Evolutionary conservation across 2,113 vertebrate genomes (phyloP), one percentile per base, ranked within the genome.

Genomic region (Typhlomys cinereus): DNA sequence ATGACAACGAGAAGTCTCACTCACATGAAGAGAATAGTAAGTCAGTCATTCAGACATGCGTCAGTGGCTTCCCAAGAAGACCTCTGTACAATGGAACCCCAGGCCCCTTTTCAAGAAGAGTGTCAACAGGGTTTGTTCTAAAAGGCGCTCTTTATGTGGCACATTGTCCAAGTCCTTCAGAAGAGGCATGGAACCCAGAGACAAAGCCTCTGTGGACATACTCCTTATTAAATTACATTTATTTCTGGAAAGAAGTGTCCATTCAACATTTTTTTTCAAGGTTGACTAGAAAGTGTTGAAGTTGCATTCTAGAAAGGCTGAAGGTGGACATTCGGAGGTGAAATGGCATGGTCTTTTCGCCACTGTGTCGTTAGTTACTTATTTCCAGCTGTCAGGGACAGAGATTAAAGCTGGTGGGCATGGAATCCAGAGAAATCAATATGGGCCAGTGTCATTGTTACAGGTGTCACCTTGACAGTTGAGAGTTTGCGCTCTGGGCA

Each of bases 1-100:
- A 94, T 92, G 94, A 90, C 92, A 94, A 96, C 92, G 71, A 96
- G 82, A 92, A 93, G 52, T 88, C 48, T 83, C 93, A 92, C 94
- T 95, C 94, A 92, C 88, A 25, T 17, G 41, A 25, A 75, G 90
- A 95, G 81, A 94, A 88, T 59, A 67, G 90, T 39, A 61, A 96
- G 70, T 92, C 80, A 96, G 70, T 92, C 80, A 90, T 82, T 88
- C 67, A 57, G 92, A 87, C 71, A 4, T 61, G 82, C 11, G 0
- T 69, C 88, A 46, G 83, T 13, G 71, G 79, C 41, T 89, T 80
- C 81, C 87, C 69, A 50, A 71, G 94, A 76, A 81, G 61, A 70
- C 91, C 91, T 93, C 69, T 74, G 92, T 92, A 52, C 41, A 71
- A 70, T 85, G 85, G 57, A 57, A 79, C 54, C 61, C 70, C 83